phyloP scores from a whole-genome alignment of 2,888 invertebrate genomes.

The Trissonchulus sp. region DNA sequence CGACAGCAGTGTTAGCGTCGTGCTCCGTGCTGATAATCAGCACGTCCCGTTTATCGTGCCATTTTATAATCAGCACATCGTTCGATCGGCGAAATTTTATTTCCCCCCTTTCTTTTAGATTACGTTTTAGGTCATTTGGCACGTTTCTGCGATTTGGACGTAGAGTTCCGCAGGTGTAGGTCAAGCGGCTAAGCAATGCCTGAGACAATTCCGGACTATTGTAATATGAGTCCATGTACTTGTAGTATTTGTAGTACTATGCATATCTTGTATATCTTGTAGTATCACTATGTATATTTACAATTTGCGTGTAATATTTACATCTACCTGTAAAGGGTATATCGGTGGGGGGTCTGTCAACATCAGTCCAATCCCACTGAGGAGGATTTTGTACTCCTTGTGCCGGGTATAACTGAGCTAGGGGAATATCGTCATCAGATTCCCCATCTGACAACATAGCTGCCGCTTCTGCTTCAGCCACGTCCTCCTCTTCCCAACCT shows the following conservation, averaged over 20 bases:
- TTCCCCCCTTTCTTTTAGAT: not conserved
- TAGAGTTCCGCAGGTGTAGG: not conserved
- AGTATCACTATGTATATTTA: no score
- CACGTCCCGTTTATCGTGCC: conserved; percentile 12
- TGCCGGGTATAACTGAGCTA: not conserved
- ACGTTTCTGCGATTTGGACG: conserved; percentile 5
- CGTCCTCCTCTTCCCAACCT: not conserved
- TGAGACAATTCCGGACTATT: not conserved
- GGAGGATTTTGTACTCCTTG: not conserved
- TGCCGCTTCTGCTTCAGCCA: not conserved
- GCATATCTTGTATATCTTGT: no score
- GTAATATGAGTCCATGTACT: conserved; percentile 21
- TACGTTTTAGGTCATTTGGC: not conserved
- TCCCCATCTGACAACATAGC: not conserved
- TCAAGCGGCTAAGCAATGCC: not conserved
- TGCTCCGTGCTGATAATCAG: conserved; percentile 21
- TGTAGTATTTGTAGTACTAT: no score
- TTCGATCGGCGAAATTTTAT: not conserved
- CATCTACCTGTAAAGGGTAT: not conserved
- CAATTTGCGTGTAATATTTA: not conserved
- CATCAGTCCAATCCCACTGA: not conserved
- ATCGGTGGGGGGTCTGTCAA: not conserved
- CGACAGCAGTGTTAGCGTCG: not conserved
- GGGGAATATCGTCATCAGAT: not conserved
- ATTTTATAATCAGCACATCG: conserved; percentile 11